Conservation (phyloP, 2,113 vertebrate genomes). For the Cynopterus brachyotis region DNA sequence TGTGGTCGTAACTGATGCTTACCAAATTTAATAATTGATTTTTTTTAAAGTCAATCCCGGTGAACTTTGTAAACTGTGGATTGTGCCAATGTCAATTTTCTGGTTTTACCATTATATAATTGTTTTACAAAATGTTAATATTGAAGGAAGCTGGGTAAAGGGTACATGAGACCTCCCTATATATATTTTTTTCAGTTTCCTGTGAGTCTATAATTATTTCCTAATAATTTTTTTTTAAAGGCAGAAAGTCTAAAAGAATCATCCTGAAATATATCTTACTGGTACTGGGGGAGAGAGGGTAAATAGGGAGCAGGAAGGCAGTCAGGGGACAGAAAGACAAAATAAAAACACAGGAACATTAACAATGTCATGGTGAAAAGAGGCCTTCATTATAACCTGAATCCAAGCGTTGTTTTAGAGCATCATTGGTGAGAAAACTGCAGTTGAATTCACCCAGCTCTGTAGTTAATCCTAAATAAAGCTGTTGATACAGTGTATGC, state of each 20-base stretch:
- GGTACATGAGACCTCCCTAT: background rate
- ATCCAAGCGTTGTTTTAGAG: background rate
- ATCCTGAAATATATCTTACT: background rate
- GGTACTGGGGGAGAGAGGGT: background rate
- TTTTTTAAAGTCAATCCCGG: background rate
- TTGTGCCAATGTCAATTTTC: background rate
- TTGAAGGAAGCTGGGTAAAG: background rate
- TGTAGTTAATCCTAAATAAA: constrained; percentile 70
- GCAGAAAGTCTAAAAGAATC: background rate
- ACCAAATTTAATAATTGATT: background rate
- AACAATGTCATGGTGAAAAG: background rate
- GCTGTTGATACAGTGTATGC: constrained; percentile 49
- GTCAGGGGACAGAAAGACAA: background rate
- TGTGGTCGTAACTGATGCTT: background rate
- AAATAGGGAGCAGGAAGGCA: background rate
- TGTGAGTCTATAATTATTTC: background rate
- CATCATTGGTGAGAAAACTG: background rate
- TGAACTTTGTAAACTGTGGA: background rate
- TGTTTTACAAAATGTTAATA: background rate
- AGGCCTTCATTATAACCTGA: background rate
- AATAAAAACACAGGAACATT: background rate
- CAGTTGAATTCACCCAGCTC: background rate
- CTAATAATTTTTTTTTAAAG: background rate
- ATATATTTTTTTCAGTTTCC: background rate
- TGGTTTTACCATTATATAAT: background rate